Percentiles rank a stretch among this genome's conserved stretches.
Conservation (phyloP, 2,113 vertebrate genomes). For the Hassar affinis region DNA sequence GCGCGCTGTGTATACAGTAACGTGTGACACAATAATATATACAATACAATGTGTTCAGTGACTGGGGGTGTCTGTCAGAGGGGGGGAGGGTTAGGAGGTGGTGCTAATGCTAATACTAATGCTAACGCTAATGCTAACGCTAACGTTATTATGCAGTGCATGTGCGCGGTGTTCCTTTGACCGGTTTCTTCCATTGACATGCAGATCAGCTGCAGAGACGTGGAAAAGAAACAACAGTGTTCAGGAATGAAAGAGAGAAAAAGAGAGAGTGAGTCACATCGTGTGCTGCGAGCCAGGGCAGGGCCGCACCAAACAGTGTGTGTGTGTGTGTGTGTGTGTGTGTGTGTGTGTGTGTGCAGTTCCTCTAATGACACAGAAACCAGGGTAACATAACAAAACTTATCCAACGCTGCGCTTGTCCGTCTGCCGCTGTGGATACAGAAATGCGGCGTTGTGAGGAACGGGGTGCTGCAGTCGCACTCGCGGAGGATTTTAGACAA, state of each 20-base stretch:
- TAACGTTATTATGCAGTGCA: not conserved
- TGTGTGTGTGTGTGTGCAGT: not conserved
- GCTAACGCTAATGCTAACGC: not conserved
- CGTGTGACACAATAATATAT: too few relatives aligned
- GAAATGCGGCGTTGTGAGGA: too few relatives aligned
- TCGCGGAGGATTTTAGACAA: not conserved
- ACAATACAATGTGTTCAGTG: too few relatives aligned
- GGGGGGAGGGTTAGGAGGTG: too few relatives aligned
- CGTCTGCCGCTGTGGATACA: not conserved
- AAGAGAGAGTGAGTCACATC: constrained; percentile 67
- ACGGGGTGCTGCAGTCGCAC: not conserved
- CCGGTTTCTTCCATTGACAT: constrained; percentile 9
- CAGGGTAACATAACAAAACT: constrained; percentile 49
- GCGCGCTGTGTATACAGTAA: too few relatives aligned
- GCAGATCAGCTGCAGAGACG: constrained; percentile 25
- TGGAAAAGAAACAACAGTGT: constrained; percentile 31
- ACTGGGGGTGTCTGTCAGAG: too few relatives aligned
- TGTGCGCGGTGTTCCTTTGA: not conserved
- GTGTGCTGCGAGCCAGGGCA: constrained; percentile 58
- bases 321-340: not conserved
- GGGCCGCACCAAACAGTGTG: constrained; percentile 24
- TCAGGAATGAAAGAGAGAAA: constrained; percentile 39
- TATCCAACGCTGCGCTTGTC: not conserved
- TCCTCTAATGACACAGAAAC: constrained; percentile 53
- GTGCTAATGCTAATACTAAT: too few relatives aligned